A percentile compares a stretch with the other conserved stretches of the same genome.
Evolutionary conservation across 1,140 invertebrate species (phyloP).

Genomic region (Goniozus legneri): DNA sequence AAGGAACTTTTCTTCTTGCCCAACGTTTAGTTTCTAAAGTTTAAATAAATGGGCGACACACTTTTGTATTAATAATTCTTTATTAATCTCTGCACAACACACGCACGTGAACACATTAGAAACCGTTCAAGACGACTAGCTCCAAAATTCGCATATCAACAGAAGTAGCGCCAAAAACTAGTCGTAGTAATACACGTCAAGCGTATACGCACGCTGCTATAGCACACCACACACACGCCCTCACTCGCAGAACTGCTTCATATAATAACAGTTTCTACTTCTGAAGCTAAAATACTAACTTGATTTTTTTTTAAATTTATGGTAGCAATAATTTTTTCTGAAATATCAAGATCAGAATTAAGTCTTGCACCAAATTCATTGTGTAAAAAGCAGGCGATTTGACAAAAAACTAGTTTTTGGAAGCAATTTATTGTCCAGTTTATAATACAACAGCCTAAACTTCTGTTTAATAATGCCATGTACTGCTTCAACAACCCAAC

Average conservation of each 20-base stretch:
- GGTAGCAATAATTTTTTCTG: background rate
- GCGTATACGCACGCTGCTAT: too few relatives aligned
- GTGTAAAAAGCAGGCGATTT: conserved; percentile 1
- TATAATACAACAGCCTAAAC: background rate
- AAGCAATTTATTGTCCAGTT: background rate
- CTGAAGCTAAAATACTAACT: background rate
- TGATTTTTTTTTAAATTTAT: background rate
- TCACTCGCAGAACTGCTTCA: too few relatives aligned
- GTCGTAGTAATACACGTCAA: too few relatives aligned
- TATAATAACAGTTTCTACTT: too few relatives aligned
- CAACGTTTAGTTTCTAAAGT: background rate
- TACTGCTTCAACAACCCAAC: conserved; percentile 10
- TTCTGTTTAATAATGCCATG: conserved; percentile 9
- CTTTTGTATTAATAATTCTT: background rate
- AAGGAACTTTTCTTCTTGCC: background rate
- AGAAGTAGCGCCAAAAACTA: too few relatives aligned
- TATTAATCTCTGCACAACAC: too few relatives aligned
- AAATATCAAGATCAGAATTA: conserved; percentile 1
- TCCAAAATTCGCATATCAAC: too few relatives aligned
- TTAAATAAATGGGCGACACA: too few relatives aligned
- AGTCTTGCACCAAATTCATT: background rate
- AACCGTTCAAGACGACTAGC: too few relatives aligned
- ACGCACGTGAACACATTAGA: too few relatives aligned
- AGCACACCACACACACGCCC: too few relatives aligned
- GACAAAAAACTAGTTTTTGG: background rate